These are phyloP conservation scores for Drosophila histrio DNA, from an alignment of 2,888 invertebrate species.

Conservation along the genomic window DNA sequence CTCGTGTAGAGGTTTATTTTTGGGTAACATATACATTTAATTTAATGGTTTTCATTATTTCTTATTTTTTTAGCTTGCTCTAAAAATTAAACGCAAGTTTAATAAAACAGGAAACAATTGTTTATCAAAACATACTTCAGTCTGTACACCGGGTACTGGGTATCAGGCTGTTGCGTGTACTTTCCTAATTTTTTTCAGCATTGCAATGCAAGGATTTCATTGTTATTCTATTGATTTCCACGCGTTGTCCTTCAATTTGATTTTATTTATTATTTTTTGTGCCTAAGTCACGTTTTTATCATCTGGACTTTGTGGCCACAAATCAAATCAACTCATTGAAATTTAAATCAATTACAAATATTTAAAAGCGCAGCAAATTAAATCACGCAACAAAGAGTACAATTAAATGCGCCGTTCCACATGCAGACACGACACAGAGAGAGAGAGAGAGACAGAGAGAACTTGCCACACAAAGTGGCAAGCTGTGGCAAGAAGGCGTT, in stretches of 20 bases:
- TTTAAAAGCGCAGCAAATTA: constrained; percentile 70
- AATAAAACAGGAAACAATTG: no score
- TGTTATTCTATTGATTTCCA: constrained; percentile 12
- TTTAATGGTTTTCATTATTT: no score
- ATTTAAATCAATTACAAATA: constrained; percentile 73
- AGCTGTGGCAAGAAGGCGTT: constrained; percentile 34
- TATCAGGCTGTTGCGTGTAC: not conserved
- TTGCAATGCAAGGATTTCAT: constrained; percentile 25
- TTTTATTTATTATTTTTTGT: not conserved
- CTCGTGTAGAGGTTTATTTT: no score
- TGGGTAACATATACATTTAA: no score
- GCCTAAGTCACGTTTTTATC: not conserved
- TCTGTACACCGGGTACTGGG: no score
- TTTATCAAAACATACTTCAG: no score
- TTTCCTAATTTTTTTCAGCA: constrained; percentile 1
- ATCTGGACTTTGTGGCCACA: constrained; percentile 20
- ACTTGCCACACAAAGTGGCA: constrained; percentile 13
- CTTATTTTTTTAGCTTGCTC: no score
- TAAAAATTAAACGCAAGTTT: no score
- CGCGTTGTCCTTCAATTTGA: not conserved
- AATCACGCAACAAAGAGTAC: constrained; percentile 75
- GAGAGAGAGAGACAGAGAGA: not conserved
- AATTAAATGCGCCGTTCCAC: constrained; percentile 45
- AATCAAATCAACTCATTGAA: constrained; percentile 67
- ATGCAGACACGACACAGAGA: constrained; percentile 13